Evolutionary conservation across 2,888 invertebrate species (phyloP).

Genomic region (Euproctis similis): DNA sequence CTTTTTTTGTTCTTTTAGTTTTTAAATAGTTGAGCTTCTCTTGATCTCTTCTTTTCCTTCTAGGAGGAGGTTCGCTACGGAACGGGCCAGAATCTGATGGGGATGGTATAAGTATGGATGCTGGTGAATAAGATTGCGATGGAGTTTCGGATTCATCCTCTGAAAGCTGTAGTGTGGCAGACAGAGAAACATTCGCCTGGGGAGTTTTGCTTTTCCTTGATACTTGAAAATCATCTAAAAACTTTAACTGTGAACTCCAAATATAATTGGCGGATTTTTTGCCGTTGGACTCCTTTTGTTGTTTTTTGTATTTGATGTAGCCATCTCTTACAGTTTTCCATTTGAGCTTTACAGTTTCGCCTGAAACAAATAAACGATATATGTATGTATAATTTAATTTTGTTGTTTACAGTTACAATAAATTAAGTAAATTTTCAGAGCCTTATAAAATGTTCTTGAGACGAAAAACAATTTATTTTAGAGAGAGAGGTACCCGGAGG

Average conservation of each 20-base stretch:
- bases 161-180: conserved; percentile 4
- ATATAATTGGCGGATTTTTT: conserved; percentile 24
- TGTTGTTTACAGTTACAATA: too few species aligned
- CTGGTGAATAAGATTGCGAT: conserved; percentile 6
- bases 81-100: conserved; percentile 8
- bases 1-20: conserved; percentile 7
- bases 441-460: too few species aligned
- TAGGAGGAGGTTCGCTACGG: conserved; percentile 3
- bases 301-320: conserved; percentile 32
- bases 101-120: conserved; percentile 6
- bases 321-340: conserved; percentile 36
- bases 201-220: conserved; percentile 8
- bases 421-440: too few species aligned
- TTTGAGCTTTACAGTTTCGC: conserved; percentile 28
- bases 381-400: too few species aligned
- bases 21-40: conserved; percentile 3
- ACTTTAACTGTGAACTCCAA: conserved; percentile 25
- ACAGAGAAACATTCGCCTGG: conserved; percentile 1
- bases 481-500: too few species aligned
- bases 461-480: too few species aligned
- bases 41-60: conserved; percentile 4
- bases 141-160: conserved; percentile 6
- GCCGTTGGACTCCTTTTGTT: conserved; percentile 10
- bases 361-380: too few species aligned
- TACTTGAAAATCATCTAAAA: conserved; percentile 21